Evolutionary conservation across 2,888 invertebrate species (phyloP).

Genomic region (Macaria notata): DNA sequence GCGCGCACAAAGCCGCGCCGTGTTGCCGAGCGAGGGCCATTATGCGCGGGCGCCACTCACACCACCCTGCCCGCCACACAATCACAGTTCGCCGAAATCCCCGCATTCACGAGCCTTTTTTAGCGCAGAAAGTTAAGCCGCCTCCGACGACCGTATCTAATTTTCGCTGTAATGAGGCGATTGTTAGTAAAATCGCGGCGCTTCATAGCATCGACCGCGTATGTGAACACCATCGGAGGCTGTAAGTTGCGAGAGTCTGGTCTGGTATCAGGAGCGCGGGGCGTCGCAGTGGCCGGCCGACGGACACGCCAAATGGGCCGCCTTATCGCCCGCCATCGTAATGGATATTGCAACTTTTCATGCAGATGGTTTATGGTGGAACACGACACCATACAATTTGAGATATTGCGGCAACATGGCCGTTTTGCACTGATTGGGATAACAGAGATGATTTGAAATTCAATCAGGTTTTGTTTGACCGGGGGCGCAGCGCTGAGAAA

Average conservation of each 20-base stretch:
- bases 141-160: too few relatives aligned
- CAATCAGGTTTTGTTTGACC: constrained; percentile 1
- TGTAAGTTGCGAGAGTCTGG: too few relatives aligned
- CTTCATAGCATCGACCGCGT: too few relatives aligned
- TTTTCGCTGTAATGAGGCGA: too few relatives aligned
- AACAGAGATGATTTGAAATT: constrained; percentile 14
- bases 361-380: constrained; percentile 42
- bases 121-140: constrained; percentile 4
- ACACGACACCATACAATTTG: constrained; percentile 27
- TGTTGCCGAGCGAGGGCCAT: constrained; percentile 77
- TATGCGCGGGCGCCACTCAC: constrained; percentile 78
- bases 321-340: constrained; percentile 60
- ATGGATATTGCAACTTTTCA: constrained; percentile 51
- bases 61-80: constrained; percentile 31
- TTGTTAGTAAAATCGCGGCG: too few relatives aligned
- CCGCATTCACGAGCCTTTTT: constrained; percentile 11
- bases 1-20: constrained; percentile 76
- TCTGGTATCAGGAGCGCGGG: too few relatives aligned
- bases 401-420: constrained; percentile 8
- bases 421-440: constrained; percentile 14
- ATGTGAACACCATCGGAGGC: too few relatives aligned
- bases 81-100: constrained; percentile 18
- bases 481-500: neutral
- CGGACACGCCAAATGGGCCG: constrained; percentile 52
- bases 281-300: constrained; percentile 22